Percentiles rank a stretch among this genome's conserved stretches.
Conservation (phyloP, 2,113 vertebrate species). For the Cervus canadensis region DNA sequence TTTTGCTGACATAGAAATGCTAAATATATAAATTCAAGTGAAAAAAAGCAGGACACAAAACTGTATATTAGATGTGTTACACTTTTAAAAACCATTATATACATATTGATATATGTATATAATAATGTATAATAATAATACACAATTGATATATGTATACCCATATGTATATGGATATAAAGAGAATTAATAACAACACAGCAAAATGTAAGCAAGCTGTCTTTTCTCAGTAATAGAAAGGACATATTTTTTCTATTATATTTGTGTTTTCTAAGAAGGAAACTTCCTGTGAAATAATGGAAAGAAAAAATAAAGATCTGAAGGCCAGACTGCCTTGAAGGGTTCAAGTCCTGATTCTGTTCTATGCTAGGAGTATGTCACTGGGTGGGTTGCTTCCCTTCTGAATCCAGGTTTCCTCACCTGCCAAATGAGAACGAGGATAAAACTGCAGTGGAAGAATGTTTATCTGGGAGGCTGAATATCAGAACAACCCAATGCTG, state of each 20-base stretch:
- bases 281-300: neutral
- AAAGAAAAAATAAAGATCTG: neutral
- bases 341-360: neutral
- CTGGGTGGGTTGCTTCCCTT: too few species aligned
- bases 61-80: neutral
- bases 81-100: neutral
- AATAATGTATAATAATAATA: neutral
- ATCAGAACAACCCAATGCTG: neutral
- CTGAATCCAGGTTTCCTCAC: neutral
- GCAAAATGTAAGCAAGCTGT: neutral
- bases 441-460: neutral
- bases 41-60: neutral
- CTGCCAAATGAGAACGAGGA: neutral
- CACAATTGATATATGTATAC: neutral
- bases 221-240: neutral
- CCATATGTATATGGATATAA: neutral
- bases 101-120: neutral
- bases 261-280: neutral
- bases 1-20: neutral
- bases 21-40: neutral
- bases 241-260: neutral
- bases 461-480: neutral
- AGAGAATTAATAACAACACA: neutral
- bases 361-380: accelerated
- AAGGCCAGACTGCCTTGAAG: neutral